These are phyloP conservation scores for human DNA, from an alignment of 2,113 vertebrate genomes.

Conservation along the genomic window DNA sequence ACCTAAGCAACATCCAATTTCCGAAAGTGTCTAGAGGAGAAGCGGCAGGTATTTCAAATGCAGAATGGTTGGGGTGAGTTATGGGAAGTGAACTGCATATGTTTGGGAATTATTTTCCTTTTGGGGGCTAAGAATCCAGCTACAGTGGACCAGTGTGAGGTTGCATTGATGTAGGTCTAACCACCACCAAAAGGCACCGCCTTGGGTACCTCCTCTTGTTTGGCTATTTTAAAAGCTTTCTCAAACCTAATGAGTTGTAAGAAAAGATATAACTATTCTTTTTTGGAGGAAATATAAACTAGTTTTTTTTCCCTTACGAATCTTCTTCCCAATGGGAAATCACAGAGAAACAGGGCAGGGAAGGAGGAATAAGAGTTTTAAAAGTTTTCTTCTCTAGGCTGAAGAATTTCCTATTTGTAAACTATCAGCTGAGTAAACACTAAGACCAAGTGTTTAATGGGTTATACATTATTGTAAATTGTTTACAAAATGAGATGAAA, in stretches of 20 bases:
- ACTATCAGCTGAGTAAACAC: background rate
- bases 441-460: constrained; percentile 27
- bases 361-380: background rate
- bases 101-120: background rate
- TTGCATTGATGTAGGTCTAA: background rate
- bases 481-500: constrained; percentile 45
- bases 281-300: background rate
- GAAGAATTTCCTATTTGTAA: constrained; percentile 49
- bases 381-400: background rate
- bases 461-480: background rate
- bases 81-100: background rate
- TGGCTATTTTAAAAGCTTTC: background rate
- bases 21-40: background rate
- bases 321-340: background rate
- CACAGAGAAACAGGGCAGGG: background rate
- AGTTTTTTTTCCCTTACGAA: background rate
- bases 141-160: too few relatives aligned
- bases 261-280: background rate
- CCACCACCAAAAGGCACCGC: too few relatives aligned
- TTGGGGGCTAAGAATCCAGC: background rate
- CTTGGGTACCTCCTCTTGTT: background rate
- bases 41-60: background rate
- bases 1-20: background rate
- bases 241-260: background rate
- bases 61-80: background rate